phyloP scores from a whole-genome alignment of 2,113 vertebrate genomes.

The Sporophila hypoxantha region DNA sequence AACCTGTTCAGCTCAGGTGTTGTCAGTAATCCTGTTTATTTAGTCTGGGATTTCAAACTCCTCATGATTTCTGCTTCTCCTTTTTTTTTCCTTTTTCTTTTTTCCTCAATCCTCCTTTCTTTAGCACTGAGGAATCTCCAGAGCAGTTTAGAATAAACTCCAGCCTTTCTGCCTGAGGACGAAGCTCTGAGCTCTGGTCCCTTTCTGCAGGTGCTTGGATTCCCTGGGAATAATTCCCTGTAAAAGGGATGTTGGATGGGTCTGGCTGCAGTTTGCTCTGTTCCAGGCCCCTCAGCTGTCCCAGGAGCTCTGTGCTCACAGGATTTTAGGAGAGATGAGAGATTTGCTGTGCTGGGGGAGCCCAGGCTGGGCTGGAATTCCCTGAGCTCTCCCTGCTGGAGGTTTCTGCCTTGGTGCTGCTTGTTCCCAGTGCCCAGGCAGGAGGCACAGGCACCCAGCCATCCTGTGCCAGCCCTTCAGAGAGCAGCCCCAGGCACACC shows the following conservation, averaged over 20 bases:
- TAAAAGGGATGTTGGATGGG: rapidly evolving
- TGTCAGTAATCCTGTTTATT: not conserved
- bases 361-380: not conserved
- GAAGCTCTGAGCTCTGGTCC: not conserved
- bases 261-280: not conserved
- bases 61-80: rapidly evolving
- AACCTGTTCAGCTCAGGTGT: not conserved
- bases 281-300: not conserved
- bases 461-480: not conserved
- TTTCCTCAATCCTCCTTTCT: not conserved
- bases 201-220: not conserved
- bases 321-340: not conserved
- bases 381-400: rapidly evolving
- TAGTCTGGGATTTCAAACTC: not conserved
- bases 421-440: not conserved
- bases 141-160: not conserved
- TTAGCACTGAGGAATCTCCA: not conserved
- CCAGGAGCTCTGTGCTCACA: rapidly evolving
- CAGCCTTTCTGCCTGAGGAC: not conserved
- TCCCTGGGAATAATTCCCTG: not conserved
- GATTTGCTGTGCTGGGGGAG: not conserved
- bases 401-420: not conserved
- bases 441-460: not conserved
- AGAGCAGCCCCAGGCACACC: not conserved
- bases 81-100: not conserved